Evolutionary conservation across 2,113 vertebrate genomes (phyloP).

Genomic region (Lepidothrix coronata): DNA sequence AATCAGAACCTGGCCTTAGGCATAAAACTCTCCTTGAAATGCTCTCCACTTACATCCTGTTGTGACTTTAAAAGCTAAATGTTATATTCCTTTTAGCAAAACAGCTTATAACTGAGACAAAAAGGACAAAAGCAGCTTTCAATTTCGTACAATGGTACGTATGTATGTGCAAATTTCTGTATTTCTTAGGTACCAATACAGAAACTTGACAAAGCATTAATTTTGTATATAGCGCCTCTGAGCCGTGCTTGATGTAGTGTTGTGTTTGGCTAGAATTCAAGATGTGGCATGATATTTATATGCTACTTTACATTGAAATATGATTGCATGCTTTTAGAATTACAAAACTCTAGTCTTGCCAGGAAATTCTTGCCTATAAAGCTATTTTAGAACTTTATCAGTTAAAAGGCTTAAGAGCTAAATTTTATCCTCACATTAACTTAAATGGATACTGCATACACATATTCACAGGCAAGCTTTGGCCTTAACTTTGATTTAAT

Average conservation of each 20-base stretch:
- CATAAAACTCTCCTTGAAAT: background rate
- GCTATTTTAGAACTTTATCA: slow-evolving; percentile 60
- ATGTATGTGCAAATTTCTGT: background rate
- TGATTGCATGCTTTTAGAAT: slow-evolving; percentile 53
- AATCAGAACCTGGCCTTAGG: background rate
- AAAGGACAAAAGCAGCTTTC: background rate
- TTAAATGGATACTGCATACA: slow-evolving; percentile 1
- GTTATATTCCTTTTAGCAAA: background rate
- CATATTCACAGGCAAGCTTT: background rate
- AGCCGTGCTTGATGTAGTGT: background rate
- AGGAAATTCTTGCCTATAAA: slow-evolving; percentile 59
- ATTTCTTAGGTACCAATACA: background rate
- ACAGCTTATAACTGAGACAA: background rate
- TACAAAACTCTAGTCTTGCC: slow-evolving; percentile 48
- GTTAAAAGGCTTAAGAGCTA: slow-evolving; percentile 46
- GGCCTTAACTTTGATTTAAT: slow-evolving; percentile 27
- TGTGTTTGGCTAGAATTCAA: slow-evolving; percentile 55
- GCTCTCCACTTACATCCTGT: background rate
- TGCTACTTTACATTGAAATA: slow-evolving; percentile 54
- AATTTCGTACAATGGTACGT: background rate
- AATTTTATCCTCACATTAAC: slow-evolving; percentile 13
- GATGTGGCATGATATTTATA: slow-evolving; percentile 45
- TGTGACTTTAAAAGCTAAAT: background rate
- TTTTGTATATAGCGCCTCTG: background rate
- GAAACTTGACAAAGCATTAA: slow-evolving; percentile 26